These are phyloP conservation scores for Tribolium madens DNA, from an alignment of 1,140 invertebrate species.

Conservation along the genomic window DNA sequence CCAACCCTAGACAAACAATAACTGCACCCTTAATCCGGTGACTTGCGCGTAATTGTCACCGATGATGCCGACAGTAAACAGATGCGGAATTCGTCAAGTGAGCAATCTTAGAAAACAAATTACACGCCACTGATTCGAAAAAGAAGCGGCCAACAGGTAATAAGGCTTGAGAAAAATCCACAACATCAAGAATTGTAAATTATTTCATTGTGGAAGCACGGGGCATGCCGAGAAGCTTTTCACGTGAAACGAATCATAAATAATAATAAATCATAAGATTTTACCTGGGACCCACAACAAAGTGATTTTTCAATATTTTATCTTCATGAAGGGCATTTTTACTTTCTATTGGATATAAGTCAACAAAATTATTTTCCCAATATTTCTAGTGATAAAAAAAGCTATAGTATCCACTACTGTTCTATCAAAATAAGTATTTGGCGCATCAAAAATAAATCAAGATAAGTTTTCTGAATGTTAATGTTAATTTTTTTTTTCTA, in stretches of 20 bases:
- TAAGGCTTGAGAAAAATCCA: background rate
- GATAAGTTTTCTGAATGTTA: background rate
- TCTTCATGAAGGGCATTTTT: background rate
- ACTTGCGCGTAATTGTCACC: slow-evolving; percentile 17
- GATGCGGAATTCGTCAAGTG: slow-evolving; percentile 9
- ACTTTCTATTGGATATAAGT: too few relatives aligned
- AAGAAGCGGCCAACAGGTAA: background rate
- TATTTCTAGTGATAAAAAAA: background rate
- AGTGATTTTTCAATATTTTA: background rate
- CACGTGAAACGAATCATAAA: background rate
- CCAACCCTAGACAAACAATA: slow-evolving; percentile 27
- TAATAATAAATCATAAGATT: background rate
- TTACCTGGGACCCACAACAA: background rate
- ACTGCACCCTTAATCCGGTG: slow-evolving; percentile 24
- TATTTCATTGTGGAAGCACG: background rate
- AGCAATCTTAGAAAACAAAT: slow-evolving; percentile 25
- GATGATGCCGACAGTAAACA: slow-evolving; percentile 5
- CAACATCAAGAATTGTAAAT: background rate
- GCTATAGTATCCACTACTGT: too few relatives aligned
- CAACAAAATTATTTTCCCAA: too few relatives aligned
- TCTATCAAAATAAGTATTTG: too few relatives aligned
- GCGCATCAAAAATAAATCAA: background rate
- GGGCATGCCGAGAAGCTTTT: background rate
- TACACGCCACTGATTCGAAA: slow-evolving; percentile 21
- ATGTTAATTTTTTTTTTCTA: background rate